Evolutionary conservation across 2,113 vertebrate species (phyloP).

Genomic region (Macrotis lagotis): DNA sequence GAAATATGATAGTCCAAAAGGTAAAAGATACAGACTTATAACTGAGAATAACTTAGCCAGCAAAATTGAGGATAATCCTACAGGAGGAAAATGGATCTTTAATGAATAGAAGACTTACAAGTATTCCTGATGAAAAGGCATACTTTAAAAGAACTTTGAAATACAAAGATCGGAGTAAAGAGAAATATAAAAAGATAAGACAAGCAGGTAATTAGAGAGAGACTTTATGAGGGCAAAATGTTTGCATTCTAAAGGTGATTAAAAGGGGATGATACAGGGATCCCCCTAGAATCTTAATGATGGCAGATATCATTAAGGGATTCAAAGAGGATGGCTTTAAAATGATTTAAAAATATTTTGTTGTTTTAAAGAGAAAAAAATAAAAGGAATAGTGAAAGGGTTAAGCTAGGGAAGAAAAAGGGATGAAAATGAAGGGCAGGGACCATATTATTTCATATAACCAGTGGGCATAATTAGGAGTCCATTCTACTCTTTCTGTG

Average conservation of each 20-base stretch:
- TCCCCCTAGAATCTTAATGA: background rate
- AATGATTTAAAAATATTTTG: background rate
- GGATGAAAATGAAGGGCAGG: background rate
- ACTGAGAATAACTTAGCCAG: background rate
- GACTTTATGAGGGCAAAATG: background rate
- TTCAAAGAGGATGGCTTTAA: background rate
- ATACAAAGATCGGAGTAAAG: background rate
- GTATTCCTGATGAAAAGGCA: background rate
- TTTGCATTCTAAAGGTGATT: background rate
- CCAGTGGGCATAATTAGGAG: background rate
- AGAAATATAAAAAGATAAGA: background rate
- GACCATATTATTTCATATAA: background rate
- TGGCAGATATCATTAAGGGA: background rate
- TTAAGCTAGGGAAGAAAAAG: background rate
- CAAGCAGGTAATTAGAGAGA: background rate
- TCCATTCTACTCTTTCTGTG: background rate
- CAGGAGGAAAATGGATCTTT: background rate
- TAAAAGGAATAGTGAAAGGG: background rate
- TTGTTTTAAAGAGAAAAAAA: background rate
- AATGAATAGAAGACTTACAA: background rate
- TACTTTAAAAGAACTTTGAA: background rate
- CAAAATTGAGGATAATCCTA: background rate
- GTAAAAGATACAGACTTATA: background rate
- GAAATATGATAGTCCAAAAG: background rate
- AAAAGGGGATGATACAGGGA: background rate